Evolutionary conservation across 2,888 invertebrate species (phyloP).

Genomic region (Craniophora ligustri): DNA sequence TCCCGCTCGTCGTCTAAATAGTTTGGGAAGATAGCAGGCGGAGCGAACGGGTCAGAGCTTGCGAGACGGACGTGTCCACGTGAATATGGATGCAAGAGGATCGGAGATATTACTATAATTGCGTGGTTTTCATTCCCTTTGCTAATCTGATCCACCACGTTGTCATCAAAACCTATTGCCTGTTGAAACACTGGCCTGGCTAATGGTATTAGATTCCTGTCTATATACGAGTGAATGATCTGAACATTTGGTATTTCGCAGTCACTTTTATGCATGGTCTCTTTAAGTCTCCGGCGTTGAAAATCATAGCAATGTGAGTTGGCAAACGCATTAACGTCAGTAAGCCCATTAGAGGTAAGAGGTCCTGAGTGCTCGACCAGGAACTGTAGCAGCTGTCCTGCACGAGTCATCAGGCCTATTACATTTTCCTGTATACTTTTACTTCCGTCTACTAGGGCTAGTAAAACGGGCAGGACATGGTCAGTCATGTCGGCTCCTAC

Average conservation of each 20-base stretch:
- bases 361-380: slow-evolving; percentile 56
- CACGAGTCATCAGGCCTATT: slow-evolving; percentile 14
- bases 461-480: slow-evolving; percentile 63
- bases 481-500: slow-evolving; percentile 73
- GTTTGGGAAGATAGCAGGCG: slow-evolving; percentile 68
- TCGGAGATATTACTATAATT: slow-evolving; percentile 60
- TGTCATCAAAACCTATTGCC: slow-evolving; percentile 44
- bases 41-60: slow-evolving; percentile 57
- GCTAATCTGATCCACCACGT: slow-evolving; percentile 59
- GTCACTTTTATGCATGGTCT: slow-evolving; percentile 49
- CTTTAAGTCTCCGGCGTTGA: slow-evolving; percentile 50
- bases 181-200: slow-evolving; percentile 44
- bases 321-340: slow-evolving; percentile 64
- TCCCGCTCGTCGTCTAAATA: slow-evolving; percentile 67
- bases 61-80: slow-evolving; percentile 66
- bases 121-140: slow-evolving; percentile 56
- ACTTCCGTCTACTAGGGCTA: slow-evolving; percentile 59
- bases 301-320: slow-evolving; percentile 72
- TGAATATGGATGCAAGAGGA: slow-evolving; percentile 66
- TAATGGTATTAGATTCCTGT: slow-evolving; percentile 50
- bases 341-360: slow-evolving; percentile 68
- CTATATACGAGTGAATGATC: slow-evolving; percentile 63
- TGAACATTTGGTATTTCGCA: slow-evolving; percentile 71
- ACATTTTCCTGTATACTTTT: slow-evolving; percentile 23
- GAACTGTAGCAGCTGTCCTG: slow-evolving; percentile 48